phyloP scores from a whole-genome alignment of 2,113 vertebrate species.

The Origma solitaria region DNA sequence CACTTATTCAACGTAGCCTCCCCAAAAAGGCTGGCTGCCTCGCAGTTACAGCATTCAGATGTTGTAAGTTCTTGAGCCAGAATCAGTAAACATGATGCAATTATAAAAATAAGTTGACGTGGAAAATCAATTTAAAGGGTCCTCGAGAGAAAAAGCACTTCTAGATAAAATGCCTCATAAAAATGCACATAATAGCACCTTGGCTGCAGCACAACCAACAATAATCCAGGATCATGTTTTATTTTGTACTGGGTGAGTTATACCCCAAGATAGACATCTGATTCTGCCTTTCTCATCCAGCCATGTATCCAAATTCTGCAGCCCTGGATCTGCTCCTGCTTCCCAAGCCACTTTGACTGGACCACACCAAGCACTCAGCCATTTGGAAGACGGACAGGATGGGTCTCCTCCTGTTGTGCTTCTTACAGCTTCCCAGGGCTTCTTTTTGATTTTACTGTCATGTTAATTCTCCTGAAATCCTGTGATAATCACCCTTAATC shows the following conservation, averaged over 20 bases:
- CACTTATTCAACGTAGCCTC: not conserved
- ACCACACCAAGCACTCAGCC: not conserved
- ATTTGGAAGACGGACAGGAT: not conserved
- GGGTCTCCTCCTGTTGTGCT: not conserved
- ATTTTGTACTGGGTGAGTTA: not conserved
- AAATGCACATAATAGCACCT: not conserved
- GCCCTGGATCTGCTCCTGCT: not conserved
- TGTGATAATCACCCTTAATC: constrained; percentile 9
- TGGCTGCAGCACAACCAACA: not conserved
- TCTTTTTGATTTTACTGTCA: not conserved
- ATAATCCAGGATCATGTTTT: not conserved
- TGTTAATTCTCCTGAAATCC: constrained; percentile 11
- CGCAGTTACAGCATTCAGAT: not conserved
- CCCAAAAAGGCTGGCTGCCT: constrained; percentile 10
- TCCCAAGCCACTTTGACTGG: not conserved
- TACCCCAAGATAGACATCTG: not conserved
- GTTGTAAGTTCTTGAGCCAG: constrained; percentile 22
- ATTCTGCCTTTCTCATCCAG: not conserved
- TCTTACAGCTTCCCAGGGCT: not conserved
- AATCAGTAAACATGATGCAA: constrained; percentile 50
- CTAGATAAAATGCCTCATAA: constrained; percentile 55
- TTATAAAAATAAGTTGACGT: constrained; percentile 48
- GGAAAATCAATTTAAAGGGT: constrained; percentile 41
- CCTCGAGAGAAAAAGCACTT: constrained; percentile 32
- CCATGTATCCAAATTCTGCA: not conserved